Evolutionary conservation across 2,113 vertebrate species (phyloP).

Genomic region (Tachysurus fulvidraco): DNA sequence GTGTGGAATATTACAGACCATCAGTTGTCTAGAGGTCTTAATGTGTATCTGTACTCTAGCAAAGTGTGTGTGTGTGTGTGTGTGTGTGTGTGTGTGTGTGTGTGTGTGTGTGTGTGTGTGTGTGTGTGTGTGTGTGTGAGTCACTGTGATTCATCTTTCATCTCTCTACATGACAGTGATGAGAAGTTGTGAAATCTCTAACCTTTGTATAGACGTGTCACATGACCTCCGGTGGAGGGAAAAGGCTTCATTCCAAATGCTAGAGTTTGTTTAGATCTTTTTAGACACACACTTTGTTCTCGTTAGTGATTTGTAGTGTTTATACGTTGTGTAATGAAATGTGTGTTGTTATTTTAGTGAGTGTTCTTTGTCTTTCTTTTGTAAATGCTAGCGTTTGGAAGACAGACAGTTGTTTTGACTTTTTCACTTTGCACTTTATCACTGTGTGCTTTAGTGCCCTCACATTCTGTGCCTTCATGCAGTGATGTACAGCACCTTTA

Average conservation of each 20-base stretch:
- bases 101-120: not conserved
- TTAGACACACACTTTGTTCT: not conserved
- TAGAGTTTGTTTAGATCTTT: not conserved
- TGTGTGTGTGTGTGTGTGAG: not conserved
- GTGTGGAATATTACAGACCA: not conserved
- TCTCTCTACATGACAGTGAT: not conserved
- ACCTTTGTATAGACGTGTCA: not conserved
- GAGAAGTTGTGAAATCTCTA: not conserved
- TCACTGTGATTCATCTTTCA: not conserved
- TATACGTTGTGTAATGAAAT: not conserved
- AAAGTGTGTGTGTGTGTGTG: not conserved
- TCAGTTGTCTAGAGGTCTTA: not conserved
- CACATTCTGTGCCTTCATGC: constrained; percentile 77
- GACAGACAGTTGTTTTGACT: not conserved
- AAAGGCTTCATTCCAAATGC: not conserved
- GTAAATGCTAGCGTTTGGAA: not conserved
- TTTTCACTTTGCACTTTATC: constrained; percentile 10
- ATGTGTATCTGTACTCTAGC: not conserved
- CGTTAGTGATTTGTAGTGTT: not conserved
- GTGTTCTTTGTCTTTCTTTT: not conserved
- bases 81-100: not conserved
- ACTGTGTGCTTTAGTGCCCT: constrained; percentile 14
- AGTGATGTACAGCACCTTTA: constrained; percentile 64
- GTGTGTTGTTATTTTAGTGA: not conserved
- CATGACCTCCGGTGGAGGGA: not conserved